Conservation (phyloP, 2,797 vertebrate genomes). For the Ciconia nigra region DNA sequence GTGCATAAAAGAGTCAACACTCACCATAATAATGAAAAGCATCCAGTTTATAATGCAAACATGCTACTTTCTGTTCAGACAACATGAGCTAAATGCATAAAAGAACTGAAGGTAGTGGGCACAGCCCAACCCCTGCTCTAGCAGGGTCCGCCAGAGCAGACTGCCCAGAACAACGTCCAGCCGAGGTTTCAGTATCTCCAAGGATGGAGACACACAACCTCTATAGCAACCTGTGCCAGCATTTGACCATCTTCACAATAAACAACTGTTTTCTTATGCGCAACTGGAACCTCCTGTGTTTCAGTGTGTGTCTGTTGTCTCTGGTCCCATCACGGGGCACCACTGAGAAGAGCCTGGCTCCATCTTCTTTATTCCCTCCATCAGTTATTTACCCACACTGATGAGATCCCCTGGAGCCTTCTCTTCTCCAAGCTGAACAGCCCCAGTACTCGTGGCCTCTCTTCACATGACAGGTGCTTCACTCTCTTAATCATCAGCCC, state of each 20-base stretch:
- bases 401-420: neutral
- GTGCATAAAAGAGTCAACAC: neutral
- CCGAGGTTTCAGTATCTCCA: neutral
- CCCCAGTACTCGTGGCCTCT: accelerated
- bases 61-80: neutral
- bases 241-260: neutral
- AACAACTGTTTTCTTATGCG: neutral
- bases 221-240: neutral
- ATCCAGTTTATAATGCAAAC: accelerated
- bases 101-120: neutral
- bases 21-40: neutral
- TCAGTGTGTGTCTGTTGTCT: neutral
- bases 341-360: neutral
- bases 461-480: neutral
- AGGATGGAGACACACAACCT: neutral
- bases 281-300: neutral
- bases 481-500: neutral
- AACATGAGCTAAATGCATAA: accelerated
- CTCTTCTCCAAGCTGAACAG: neutral
- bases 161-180: accelerated
- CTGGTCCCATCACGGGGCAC: neutral
- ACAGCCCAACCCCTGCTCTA: neutral
- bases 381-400: neutral
- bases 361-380: neutral
- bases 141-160: neutral